Base-by-base conservation (phyloP, 2,113 vertebrate species). In the Oreotragus oreotragus region DNA sequence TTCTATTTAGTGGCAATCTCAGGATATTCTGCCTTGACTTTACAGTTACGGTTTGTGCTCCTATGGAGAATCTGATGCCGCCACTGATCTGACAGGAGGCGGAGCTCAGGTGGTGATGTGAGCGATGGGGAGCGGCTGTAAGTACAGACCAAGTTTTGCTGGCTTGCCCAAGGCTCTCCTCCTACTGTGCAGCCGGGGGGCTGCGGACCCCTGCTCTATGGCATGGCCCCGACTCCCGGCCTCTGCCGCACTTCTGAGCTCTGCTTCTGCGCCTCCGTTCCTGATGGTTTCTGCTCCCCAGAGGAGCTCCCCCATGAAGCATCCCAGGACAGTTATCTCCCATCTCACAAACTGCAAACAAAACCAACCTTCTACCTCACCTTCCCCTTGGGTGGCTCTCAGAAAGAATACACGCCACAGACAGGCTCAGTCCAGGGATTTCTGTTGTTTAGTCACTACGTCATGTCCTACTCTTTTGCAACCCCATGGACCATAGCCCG, bases 191-290 rank as follows among this genome's bases (percentile, higher is more conserved):
- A 70, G 66, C 36, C 36, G 43, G 36, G 23, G 36, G 23, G 70
- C 23, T 76, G 36, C 1, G 11, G 36, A 43, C 11, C 36, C 36
- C 23, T 88, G 36, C 64, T 53, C 19, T 16, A 43, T 36, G 5
- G 3, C 5, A 27, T 28, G 70, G 30, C 13, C 8, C 8, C 43
- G 3, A 0, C 33, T 16, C 39, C 9, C 0, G 33, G 43, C 39
- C 9, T 45, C 5, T 15, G 6, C 30, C 47, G 2, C 10, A 45
- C 49, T 58, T 70, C 23, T 1, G 28, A 66, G 53, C 27, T n/a
- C 43, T 28, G 49, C 27, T 60, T 60, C 62, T 7, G 17, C 1
- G 25, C 25, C 47, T 81, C 9, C 0, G 60, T 23, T 70, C 47
- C 51, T 45, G 25, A 6, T 3, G 3, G 6, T 0, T 51, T 21